Evolutionary conservation across 2,113 vertebrate genomes (phyloP), one percentile per base, ranked within the genome.

Genomic region (Arothron firmamentum): DNA sequence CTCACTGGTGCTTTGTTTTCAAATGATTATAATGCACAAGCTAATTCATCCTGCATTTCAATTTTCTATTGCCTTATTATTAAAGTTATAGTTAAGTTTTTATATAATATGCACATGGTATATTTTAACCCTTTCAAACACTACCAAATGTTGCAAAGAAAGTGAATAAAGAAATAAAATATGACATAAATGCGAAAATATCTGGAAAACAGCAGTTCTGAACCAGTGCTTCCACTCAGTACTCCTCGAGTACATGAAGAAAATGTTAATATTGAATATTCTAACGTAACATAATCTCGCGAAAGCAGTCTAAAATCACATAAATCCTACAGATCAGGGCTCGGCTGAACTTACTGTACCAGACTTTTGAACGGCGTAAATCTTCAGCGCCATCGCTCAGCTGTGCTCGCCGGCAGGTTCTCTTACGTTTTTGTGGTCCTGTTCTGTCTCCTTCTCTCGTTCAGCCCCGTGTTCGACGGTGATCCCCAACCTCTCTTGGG

Each of bases 401-500:
- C 62, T 91, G 89, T 89, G 76, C 65, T 88, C 79, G 67, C 90
- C 90, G 57, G 77, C 62, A 2, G 50, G 67, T 55, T 91, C 91
- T 2, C 92, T 90, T 56, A 93, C 92, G 23, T 93, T 92, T 25
- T 92, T 85, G 77, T 92, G 93, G 76, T 96, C 93, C 48, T 91
- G 82, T 43, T 92, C 90, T 1, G 80, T 90, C n/a, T 93, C 92
- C 0, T 92, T 91, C 0, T 93, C 91, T 43, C 91, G 89, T 1
- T 89, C 88, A 20, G 77, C 85, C 6, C 72, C 67, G 59, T 93
- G 92, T 53, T 94, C 91, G 72, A 94, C 91, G 48, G 94, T 94
- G 25, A 91, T 89, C 25, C 93, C 94, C 87, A 96, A 95, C 74
- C 94, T 97, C 85, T 96, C 92, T 0, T 94, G 93, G 56, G 92